Evolutionary conservation across 2,888 invertebrate genomes (phyloP), one percentile per base, ranked within the genome.

Genomic region (Habroteleia sp.): DNA sequence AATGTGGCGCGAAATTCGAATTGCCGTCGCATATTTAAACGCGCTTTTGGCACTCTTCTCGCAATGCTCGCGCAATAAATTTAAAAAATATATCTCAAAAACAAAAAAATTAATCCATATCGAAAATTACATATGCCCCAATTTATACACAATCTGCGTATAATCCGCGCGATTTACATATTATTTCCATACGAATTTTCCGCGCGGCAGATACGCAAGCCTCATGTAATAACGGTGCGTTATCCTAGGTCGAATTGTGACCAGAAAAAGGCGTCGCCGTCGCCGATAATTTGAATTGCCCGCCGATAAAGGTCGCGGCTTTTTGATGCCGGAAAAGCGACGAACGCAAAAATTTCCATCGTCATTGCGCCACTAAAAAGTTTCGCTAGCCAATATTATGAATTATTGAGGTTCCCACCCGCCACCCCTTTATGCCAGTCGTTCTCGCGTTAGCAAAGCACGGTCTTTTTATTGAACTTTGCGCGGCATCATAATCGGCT

Each of bases 91-190:
- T n/a, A 42, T 20, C 20, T 20, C 20, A 20, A 3, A n/a, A 3
- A 4, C 20, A 20, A 52, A 63, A 50, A 52, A 65, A 17, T 11
- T 37, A 27, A 52, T 65, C 52, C 65, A 44, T 44, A 44, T 25
- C 33, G 3, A 50, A 65, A 65, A 52, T 65, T 52, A 65, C 42
- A 42, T 10, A 8, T 33, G 52, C 52, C 27, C 33, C 52, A 42
- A 42, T 52, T 65, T 63, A 52, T 42, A 63, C 33, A 39, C 63
- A 52, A 63, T 63, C 63, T 35, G 39, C 39, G 31, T 62, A 50
- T 62, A 50, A 62, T 48, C 62, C 63, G 35, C 27, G 42, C 44
- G 54, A 65, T 65, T 65, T 65, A 65, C 65, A 65, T 65, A 54
- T 54, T 54, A 65, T 65, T 44, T 65, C 52, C 65, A 65, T 65